Base-by-base conservation (phyloP, 2,888 invertebrate genomes). In the Nymphalis polychloros region DNA sequence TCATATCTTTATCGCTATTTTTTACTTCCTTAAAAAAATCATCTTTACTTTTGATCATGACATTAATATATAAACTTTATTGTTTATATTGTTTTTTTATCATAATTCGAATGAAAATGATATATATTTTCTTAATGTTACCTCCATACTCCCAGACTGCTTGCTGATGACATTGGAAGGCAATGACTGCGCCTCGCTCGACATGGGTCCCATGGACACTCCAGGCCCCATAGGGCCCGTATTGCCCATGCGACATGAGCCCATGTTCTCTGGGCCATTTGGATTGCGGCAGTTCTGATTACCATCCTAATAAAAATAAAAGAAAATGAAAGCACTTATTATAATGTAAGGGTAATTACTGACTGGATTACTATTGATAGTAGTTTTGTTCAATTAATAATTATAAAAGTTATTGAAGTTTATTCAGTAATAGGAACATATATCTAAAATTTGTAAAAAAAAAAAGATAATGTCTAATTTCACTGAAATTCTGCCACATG, bases 111-210 rank as follows among this genome's bases (percentile, higher is more conserved):
- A 19, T 19, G 19, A 20, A 50, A 20, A 20, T 8, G 1, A 46
- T 10, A 60, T 53, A 52, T 52, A 61, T 16, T 53, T 31, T 31
- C 27, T 68, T 17, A 61, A 67, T 78, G 76, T 84, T 89, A 97
- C 96, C 93, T 97, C 97, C 94, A 97, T 96, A 73, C 96, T 95
- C 75, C 95, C 94, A 35, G 93, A 91, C 82, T 96, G 96, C 84
- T 96, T 97, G 84, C 94, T 95, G 79, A 96, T 95, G 70, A 96
- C 96, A 85, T 96, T 96, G 74, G 96, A 96, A 47, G 95, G 95
- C 79, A 96, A 86, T 17, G 96, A 95, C 84, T 96, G 96, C 52
- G 95, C 94, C 79, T 96, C 95, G 68, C 93, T 92, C 50, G 94
- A 93, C 92, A 92, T 91, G 55, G 89, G 85, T 4, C 91, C 90